These are phyloP conservation scores for Acanthaster planci DNA, from an alignment of 35 echinoderm and acorn worm species.

Conservation along the genomic window DNA sequence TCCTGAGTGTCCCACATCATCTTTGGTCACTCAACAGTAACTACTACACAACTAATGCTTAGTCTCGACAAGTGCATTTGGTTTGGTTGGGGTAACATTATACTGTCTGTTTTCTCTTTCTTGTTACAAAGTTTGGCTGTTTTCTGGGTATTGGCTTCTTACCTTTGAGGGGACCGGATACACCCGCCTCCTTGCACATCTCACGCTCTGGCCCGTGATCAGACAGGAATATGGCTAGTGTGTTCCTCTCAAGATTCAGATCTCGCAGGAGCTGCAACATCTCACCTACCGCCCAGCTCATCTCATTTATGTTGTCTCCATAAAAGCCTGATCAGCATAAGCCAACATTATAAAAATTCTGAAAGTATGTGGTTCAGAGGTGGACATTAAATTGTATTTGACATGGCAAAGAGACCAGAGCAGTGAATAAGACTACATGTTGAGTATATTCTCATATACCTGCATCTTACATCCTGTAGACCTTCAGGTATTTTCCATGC, in stretches of 20 bases:
- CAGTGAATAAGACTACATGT: too few species aligned
- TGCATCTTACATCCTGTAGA: too few species aligned
- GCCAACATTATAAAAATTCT: too few species aligned
- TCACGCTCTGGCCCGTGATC: slow-evolving; percentile 86
- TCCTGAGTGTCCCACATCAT: too few species aligned
- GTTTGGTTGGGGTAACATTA: neutral
- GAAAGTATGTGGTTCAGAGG: too few species aligned
- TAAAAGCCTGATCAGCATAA: slow-evolving; percentile 66
- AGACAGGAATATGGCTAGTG: slow-evolving; percentile 77
- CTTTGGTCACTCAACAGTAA: too few species aligned
- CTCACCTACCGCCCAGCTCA: slow-evolving; percentile 87
- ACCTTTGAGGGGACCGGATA: slow-evolving; percentile 73
- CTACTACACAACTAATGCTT: too few species aligned
- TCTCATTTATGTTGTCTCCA: slow-evolving; percentile 93
- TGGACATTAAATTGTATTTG: too few species aligned
- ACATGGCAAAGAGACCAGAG: too few species aligned
- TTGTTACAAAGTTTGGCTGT: neutral
- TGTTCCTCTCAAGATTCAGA: slow-evolving; percentile 65
- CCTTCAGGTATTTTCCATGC: too few species aligned
- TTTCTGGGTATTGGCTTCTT: neutral
- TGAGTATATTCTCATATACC: too few species aligned
- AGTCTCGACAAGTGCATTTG: too few species aligned
- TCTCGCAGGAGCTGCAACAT: slow-evolving; percentile 58
- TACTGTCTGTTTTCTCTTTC: neutral
- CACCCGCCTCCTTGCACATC: slow-evolving; percentile 75